Evolutionary conservation across 64 coral and sea anemone species (phyloP).

Genomic region (Astreopora myriophthalma): DNA sequence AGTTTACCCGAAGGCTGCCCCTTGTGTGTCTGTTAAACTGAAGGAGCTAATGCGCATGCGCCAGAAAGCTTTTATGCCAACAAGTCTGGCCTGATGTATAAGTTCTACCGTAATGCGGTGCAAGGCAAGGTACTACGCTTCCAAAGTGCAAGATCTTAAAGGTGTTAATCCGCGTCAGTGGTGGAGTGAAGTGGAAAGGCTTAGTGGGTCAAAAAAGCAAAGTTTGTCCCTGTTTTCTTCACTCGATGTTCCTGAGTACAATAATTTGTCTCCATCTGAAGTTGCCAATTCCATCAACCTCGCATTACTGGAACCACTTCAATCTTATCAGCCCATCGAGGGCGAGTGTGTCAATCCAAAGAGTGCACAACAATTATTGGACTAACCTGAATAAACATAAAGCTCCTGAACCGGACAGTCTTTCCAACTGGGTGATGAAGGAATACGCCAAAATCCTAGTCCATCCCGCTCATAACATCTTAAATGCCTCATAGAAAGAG

Average conservation of each 20-base stretch:
- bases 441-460: conserved; percentile 28
- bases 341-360: not conserved
- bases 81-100: not conserved
- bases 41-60: conserved; percentile 57
- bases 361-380: conserved; percentile 14
- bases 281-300: too few species aligned
- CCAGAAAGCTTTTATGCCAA: conserved; percentile 23
- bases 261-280: too few species aligned
- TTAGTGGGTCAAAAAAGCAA: too few species aligned
- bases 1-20: conserved; percentile 30
- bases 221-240: too few species aligned
- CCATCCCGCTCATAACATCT: conserved; percentile 15
- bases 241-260: too few species aligned
- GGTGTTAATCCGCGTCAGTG: too few species aligned
- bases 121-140: too few species aligned
- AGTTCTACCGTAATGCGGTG: too few species aligned
- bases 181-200: too few species aligned
- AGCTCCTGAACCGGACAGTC: conserved; percentile 13
- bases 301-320: too few species aligned
- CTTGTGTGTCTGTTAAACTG: conserved; percentile 51
- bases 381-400: conserved; percentile 41
- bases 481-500: conserved; percentile 22
- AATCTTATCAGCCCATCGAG: too few species aligned
- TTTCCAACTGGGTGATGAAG: not conserved
- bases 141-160: too few species aligned